Evolutionary conservation across 1,140 invertebrate species (phyloP).

Genomic region (Ceratina calcarata): DNA sequence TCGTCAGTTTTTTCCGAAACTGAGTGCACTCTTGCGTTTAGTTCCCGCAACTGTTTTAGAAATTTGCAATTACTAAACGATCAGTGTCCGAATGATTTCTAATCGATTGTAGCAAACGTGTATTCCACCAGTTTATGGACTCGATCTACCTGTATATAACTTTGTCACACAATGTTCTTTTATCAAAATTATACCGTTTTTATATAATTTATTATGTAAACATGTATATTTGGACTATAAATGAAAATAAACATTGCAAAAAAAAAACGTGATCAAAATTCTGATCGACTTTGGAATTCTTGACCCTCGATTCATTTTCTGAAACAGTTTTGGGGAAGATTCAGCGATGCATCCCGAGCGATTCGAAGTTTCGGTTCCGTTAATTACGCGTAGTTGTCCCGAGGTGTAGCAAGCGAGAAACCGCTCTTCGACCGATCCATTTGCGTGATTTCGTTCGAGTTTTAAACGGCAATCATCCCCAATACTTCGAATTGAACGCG

Average conservation of each 20-base stretch:
- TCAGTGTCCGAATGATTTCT: slow-evolving; percentile 68
- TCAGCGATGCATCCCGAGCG: slow-evolving; percentile 58
- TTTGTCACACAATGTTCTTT: slow-evolving; percentile 73
- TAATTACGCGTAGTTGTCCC: slow-evolving; percentile 25
- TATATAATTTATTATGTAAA: slow-evolving; percentile 80
- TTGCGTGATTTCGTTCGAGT: slow-evolving; percentile 42
- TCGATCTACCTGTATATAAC: slow-evolving; percentile 77
- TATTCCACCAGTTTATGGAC: slow-evolving; percentile 65
- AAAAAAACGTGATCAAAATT: slow-evolving; percentile 75
- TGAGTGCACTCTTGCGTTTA: slow-evolving; percentile 70
- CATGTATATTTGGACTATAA: slow-evolving; percentile 79
- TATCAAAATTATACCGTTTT: slow-evolving; percentile 78
- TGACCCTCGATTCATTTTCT: slow-evolving; percentile 77
- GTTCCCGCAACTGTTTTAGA: slow-evolving; percentile 79
- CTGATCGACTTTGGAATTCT: slow-evolving; percentile 74
- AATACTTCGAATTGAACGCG: slow-evolving; percentile 69
- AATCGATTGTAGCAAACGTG: slow-evolving; percentile 64
- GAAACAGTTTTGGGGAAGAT: slow-evolving; percentile 80
- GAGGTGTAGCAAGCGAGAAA: slow-evolving; percentile 65
- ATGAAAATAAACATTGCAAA: slow-evolving; percentile 78
- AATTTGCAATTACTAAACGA: slow-evolving; percentile 69
- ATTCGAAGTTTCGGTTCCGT: slow-evolving; percentile 2
- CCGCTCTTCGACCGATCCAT: slow-evolving; percentile 12
- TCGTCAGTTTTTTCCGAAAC: slow-evolving; percentile 48
- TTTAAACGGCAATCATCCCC: slow-evolving; percentile 75